A percentile compares a stretch with the other conserved stretches of the same genome.
These are phyloP conservation scores for Cyclargus thomasi DNA, from an alignment of 1,140 invertebrate genomes.

Conservation along the genomic window DNA sequence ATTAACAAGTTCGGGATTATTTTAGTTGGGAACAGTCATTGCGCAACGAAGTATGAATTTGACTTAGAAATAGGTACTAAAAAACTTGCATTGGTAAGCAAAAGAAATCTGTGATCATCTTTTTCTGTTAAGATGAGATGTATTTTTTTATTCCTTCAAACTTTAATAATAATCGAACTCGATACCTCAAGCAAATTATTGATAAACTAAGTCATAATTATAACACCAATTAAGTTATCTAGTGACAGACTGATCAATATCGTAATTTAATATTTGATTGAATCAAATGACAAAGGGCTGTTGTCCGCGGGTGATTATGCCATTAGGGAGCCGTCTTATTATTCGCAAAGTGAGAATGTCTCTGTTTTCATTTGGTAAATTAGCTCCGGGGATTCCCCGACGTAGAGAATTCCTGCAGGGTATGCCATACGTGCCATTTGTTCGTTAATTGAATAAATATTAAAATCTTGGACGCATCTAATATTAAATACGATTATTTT, in stretches of 20 bases:
- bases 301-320: constrained; percentile 48
- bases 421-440: neutral
- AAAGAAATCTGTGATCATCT: too few relatives aligned
- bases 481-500: neutral
- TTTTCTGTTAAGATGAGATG: too few relatives aligned
- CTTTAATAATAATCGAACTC: too few relatives aligned
- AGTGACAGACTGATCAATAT: neutral
- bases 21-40: neutral
- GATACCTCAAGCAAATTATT: neutral
- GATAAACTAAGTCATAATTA: neutral
- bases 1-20: neutral
- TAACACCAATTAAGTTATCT: neutral
- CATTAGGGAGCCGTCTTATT: constrained; percentile 61
- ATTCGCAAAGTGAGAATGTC: constrained; percentile 55
- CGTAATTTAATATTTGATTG: constrained; percentile 35
- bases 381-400: constrained; percentile 46
- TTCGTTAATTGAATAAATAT: neutral
- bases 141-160: too few relatives aligned
- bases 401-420: constrained; percentile 37
- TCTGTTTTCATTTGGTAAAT: constrained; percentile 63
- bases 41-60: too few relatives aligned
- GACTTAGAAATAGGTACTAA: too few relatives aligned
- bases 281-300: constrained; percentile 36
- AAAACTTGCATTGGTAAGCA: too few relatives aligned
- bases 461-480: neutral